These are phyloP conservation scores for Octomys mimax DNA, from an alignment of 2,797 vertebrate species.

Conservation along the genomic window DNA sequence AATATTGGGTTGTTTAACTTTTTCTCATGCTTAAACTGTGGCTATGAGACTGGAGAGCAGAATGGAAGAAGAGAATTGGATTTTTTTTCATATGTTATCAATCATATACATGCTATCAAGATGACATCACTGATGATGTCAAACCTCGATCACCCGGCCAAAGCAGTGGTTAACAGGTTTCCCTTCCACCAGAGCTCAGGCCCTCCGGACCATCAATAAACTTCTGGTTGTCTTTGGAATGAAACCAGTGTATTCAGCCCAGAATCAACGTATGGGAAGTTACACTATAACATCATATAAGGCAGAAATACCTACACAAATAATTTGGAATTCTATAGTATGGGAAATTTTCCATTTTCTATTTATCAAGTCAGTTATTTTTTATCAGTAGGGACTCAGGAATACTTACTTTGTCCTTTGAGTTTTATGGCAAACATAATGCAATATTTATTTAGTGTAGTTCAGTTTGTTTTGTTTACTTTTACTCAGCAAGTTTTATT, in stretches of 20 bases:
- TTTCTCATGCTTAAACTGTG: background rate
- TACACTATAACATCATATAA: background rate
- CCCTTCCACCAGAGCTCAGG: no score
- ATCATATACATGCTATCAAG: background rate
- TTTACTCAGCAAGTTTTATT: slow-evolving; percentile 90
- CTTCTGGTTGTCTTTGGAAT: background rate
- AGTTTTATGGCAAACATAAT: no score
- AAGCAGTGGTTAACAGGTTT: background rate
- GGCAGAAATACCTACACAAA: background rate
- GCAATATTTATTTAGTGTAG: background rate
- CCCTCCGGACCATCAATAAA: background rate
- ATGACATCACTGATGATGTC: background rate
- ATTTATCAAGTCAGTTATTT: background rate
- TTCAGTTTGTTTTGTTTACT: background rate
- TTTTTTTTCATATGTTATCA: background rate
- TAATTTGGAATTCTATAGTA: background rate
- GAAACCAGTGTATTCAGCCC: background rate
- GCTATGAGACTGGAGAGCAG: background rate
- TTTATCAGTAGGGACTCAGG: background rate
- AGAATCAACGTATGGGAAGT: background rate
- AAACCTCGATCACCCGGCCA: background rate
- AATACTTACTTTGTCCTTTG: background rate
- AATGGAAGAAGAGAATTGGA: background rate
- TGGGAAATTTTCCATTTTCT: background rate
- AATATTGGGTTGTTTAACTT: background rate